Conservation (phyloP, 1,140 invertebrate genomes). For the Choristoneura fumiferana region DNA sequence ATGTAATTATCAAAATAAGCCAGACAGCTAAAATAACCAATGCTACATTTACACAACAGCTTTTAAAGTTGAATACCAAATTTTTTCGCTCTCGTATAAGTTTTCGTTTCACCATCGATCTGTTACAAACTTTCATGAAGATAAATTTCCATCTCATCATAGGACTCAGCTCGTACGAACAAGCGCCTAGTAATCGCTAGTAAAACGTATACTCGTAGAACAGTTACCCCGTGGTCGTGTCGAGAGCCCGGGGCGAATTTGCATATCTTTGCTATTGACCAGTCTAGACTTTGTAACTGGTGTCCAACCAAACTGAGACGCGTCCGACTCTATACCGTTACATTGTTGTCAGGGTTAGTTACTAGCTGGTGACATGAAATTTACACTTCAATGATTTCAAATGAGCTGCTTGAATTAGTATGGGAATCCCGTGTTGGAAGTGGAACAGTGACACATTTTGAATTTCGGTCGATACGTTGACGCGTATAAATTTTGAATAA, state of each 20-base stretch:
- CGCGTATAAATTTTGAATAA: too few relatives aligned
- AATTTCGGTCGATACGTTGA: too few relatives aligned
- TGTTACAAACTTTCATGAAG: too few relatives aligned
- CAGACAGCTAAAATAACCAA: too few relatives aligned
- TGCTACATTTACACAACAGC: too few relatives aligned
- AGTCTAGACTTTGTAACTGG: conserved; percentile 55
- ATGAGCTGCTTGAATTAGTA: neutral
- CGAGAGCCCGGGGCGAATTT: conserved; percentile 39
- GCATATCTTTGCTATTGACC: conserved; percentile 56
- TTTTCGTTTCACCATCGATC: too few relatives aligned
- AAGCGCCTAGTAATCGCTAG: neutral
- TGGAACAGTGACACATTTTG: neutral
- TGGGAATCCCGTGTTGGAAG: neutral
- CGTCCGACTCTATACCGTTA: conserved; percentile 30
- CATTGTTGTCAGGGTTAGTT: conserved; percentile 1
- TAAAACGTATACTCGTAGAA: conserved; percentile 17
- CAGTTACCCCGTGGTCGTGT: conserved; percentile 28
- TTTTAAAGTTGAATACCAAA: too few relatives aligned
- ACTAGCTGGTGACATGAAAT: conserved; percentile 13
- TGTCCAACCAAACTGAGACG: conserved; percentile 44
- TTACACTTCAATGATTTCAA: conserved; percentile 16
- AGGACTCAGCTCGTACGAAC: neutral
- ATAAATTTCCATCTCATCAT: too few relatives aligned
- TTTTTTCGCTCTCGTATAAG: too few relatives aligned
- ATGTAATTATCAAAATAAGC: neutral